phyloP scores from a whole-genome alignment of 1,140 invertebrate species.

The Aphaenogaster rudis region DNA sequence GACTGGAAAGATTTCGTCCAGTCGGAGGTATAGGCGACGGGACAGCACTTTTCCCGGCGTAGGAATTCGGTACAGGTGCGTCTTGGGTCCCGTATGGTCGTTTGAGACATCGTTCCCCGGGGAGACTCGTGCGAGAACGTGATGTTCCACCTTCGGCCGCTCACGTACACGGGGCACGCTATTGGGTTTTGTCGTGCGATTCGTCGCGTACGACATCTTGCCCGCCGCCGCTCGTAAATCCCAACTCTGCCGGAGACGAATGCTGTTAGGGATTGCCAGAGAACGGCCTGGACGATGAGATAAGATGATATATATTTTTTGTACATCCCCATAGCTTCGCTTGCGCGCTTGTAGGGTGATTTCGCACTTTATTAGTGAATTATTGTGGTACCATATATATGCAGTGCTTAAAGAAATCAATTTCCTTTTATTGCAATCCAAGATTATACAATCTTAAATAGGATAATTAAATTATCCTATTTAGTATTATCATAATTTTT shows the following conservation, averaged over 20 bases:
- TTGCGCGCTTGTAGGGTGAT: not conserved
- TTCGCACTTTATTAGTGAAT: not conserved
- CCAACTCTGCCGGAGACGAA: slow-evolving; percentile 23
- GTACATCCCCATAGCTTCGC: not conserved
- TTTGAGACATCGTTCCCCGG: slow-evolving; percentile 86
- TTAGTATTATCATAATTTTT: too few species aligned
- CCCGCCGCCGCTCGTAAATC: slow-evolving; percentile 51
- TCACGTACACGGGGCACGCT: slow-evolving; percentile 77
- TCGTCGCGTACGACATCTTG: slow-evolving; percentile 72
- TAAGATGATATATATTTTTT: slow-evolving; percentile 10
- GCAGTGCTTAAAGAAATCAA: not conserved
- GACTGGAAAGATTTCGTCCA: not conserved
- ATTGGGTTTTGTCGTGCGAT: slow-evolving; percentile 75
- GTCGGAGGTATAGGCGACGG: slow-evolving; percentile 12
- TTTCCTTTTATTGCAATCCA: not conserved
- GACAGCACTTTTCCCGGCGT: slow-evolving; percentile 73
- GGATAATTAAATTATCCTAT: too few species aligned
- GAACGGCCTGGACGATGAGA: slow-evolving; percentile 30
- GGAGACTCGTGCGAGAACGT: slow-evolving; percentile 79
- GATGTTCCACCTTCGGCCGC: slow-evolving; percentile 78
- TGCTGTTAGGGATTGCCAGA: slow-evolving; percentile 26
- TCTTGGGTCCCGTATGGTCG: slow-evolving; percentile 82
- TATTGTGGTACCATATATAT: not conserved
- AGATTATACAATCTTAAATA: not conserved
- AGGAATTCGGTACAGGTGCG: slow-evolving; percentile 81